Evolutionary conservation across 2,113 vertebrate species (phyloP).

Genomic region (Archilochus colubris): DNA sequence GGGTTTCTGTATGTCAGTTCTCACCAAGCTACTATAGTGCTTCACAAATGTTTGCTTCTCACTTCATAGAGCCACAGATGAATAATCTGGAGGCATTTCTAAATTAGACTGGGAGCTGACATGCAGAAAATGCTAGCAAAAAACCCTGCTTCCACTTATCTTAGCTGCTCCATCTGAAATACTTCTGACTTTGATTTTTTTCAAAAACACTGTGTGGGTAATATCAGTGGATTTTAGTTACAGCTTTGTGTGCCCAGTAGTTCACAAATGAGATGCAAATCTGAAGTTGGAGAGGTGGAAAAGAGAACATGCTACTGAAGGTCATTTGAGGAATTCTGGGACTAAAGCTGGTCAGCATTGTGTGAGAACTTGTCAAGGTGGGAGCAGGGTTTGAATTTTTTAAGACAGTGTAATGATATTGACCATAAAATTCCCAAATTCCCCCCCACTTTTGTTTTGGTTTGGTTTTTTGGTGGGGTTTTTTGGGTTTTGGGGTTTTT

Average conservation of each 20-base stretch:
- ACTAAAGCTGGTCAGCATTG: not conserved
- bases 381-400: not conserved
- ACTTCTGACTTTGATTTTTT: not conserved
- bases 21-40: not conserved
- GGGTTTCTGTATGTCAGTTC: not conserved
- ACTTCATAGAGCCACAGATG: not conserved
- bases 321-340: not conserved
- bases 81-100: constrained; percentile 25
- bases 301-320: not conserved
- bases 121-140: not conserved
- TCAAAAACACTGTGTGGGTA: not conserved
- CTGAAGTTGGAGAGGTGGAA: not conserved
- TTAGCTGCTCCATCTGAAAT: not conserved
- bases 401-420: not conserved
- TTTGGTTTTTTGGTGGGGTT: too few species aligned
- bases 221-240: not conserved
- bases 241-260: not conserved
- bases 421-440: not conserved
- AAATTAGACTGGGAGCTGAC: not conserved
- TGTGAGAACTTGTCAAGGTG: not conserved
- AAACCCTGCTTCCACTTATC: not conserved
- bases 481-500: too few species aligned
- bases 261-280: constrained; percentile 16
- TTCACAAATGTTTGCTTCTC: constrained; percentile 43
- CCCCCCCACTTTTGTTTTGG: rapidly evolving